Evolutionary conservation across 2,797 vertebrate genomes (phyloP), one percentile per base, ranked within the genome.

Genomic region (Lacerta bilineata): DNA sequence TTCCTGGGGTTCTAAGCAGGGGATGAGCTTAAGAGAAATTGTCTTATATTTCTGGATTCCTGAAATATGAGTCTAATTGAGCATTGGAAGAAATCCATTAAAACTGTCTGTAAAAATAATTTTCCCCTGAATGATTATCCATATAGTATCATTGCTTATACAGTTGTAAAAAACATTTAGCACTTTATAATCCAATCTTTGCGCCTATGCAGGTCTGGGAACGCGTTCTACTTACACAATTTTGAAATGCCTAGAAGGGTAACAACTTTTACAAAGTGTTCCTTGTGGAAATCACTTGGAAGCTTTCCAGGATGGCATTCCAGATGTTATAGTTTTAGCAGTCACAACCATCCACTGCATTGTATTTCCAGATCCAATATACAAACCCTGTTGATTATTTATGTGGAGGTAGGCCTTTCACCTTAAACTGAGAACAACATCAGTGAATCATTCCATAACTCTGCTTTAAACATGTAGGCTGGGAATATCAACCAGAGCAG

Each of bases 161-260:
- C 96, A 96, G 97, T 97, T 97, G 96, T 97, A 96, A 97, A 97
- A 97, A 96, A 94, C 96, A 96, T 97, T 97, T 97, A 97, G 96
- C 95, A 95, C 96, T 96, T 96, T 97, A 96, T 97, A 97, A 97
- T 97, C 97, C 96, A 96, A 96, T 97, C 96, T 97, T 93, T 96
- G 94, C 95, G 96, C 93, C 95, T 96, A 93, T 95, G 93, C 93
- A 94, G 92, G 94, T 93, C 95, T 97, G 96, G 96, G 96, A 97
- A 96, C 89, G 0, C 85, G 95, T 93, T 96, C 94, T 94, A 89
- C 92, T 96, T 94, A 95, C 93, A 94, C 75, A 94, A 94, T 93
- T 94, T 92, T 94, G 93, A 94, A 96, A 96, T 95, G 95, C 95
- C 95, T 96, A 92, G 96, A 95, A 96, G 94, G 95, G 96, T 96